phyloP scores from a whole-genome alignment of 2,888 invertebrate species.

The Frankliniella fusca region DNA sequence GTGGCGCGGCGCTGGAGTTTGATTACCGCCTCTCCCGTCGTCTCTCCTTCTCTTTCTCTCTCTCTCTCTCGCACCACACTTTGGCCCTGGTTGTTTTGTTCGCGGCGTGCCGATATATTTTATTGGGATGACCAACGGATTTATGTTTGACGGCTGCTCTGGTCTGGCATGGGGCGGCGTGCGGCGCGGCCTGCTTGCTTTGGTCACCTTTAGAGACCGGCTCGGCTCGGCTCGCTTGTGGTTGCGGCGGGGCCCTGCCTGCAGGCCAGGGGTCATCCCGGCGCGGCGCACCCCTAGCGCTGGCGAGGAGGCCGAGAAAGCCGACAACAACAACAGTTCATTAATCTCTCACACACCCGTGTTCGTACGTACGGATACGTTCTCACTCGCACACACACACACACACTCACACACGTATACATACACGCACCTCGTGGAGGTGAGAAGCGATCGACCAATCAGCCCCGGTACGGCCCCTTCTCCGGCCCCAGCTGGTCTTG shows the following conservation, averaged over 20 bases:
- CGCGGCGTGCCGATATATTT: slow-evolving; percentile 7
- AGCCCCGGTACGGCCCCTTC: neutral
- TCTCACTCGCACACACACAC: neutral
- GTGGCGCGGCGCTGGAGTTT: neutral
- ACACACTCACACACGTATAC: neutral
- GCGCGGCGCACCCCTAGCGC: slow-evolving; percentile 10
- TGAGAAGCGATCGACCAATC: slow-evolving; percentile 12
- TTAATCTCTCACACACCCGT: slow-evolving; percentile 15
- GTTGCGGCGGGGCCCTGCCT: neutral
- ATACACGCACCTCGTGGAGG: neutral
- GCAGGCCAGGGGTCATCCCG: too few relatives aligned
- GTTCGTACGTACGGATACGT: neutral
- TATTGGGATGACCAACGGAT: slow-evolving; percentile 26
- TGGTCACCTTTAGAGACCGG: neutral
- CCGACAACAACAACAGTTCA: slow-evolving; percentile 13
- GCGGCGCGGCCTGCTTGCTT: neutral
- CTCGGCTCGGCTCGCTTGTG: neutral
- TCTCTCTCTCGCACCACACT: neutral
- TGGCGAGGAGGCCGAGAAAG: neutral
- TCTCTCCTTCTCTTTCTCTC: neutral
- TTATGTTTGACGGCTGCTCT: neutral
- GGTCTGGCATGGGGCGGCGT: neutral
- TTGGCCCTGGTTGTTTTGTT: neutral
- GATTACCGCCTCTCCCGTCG: slow-evolving; percentile 17
- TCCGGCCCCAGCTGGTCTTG: too few relatives aligned